Evolutionary conservation across 2,113 vertebrate genomes (phyloP).

Genomic region (Trogon melanurus): DNA sequence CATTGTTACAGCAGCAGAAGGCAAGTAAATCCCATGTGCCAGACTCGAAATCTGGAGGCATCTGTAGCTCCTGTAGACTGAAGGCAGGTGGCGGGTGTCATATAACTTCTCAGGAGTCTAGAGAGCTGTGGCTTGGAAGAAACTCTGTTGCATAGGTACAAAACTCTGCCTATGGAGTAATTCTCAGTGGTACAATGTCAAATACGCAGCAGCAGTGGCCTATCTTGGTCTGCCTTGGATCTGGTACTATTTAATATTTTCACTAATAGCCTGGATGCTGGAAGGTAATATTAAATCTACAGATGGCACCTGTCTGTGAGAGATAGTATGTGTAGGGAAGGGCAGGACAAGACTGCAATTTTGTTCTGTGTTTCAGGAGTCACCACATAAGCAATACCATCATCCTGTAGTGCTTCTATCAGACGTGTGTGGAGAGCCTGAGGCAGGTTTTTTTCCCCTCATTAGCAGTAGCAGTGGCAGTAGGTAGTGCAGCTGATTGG

Average conservation of each 20-base stretch:
- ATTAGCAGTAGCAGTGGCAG: neutral
- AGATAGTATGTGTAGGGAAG: neutral
- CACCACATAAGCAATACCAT: fast-evolving
- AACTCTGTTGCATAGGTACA: neutral
- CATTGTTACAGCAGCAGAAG: neutral
- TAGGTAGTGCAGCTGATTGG: neutral
- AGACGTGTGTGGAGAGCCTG: neutral
- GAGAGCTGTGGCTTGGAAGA: neutral
- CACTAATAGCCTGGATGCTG: neutral
- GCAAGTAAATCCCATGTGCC: neutral
- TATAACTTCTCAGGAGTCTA: neutral
- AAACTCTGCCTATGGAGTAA: neutral
- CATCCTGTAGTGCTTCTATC: neutral
- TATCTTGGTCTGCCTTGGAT: neutral
- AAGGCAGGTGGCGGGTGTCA: neutral
- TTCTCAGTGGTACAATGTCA: neutral
- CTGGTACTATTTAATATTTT: neutral
- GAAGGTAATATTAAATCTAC: neutral
- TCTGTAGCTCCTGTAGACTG: neutral
- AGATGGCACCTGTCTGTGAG: neutral
- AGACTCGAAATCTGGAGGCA: neutral
- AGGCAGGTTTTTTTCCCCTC: neutral
- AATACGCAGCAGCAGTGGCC: neutral
- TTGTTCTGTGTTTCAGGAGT: neutral
- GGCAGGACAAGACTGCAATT: neutral